Percentiles rank a stretch among this genome's conserved stretches.
Conservation (phyloP, 2,113 vertebrate species). For the Tringa solitaria region DNA sequence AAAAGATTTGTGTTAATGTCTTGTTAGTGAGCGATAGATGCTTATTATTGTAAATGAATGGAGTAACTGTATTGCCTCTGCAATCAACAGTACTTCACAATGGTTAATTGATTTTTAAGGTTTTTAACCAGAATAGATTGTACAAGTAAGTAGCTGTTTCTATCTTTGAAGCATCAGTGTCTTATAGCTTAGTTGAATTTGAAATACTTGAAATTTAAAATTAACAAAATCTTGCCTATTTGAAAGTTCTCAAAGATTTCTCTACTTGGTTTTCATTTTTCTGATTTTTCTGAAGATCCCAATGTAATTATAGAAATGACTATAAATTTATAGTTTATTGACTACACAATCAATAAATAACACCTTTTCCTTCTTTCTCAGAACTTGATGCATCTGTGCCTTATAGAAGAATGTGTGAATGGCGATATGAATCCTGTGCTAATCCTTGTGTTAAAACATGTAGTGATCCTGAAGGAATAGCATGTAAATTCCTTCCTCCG, state of each 20-base stretch:
- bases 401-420: slow-evolving; percentile 95
- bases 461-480: slow-evolving; percentile 84
- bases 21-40: neutral
- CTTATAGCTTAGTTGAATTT: neutral
- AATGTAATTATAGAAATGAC: neutral
- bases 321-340: neutral
- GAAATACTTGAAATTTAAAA: neutral
- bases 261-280: neutral
- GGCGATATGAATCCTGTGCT: slow-evolving; percentile 90
- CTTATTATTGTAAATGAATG: neutral
- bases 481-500: slow-evolving; percentile 91
- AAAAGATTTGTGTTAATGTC: neutral
- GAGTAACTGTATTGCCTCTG: neutral
- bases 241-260: neutral
- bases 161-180: neutral
- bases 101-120: neutral
- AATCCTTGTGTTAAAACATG: slow-evolving; percentile 92
- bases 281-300: neutral
- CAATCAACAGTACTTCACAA: neutral
- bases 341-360: neutral
- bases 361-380: slow-evolving; percentile 45
- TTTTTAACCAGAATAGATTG: neutral
- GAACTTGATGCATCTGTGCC: slow-evolving; percentile 90
- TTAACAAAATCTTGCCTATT: neutral
- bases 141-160: neutral